phyloP scores from a whole-genome alignment of 2,888 invertebrate species.

The Hololepta plana region DNA sequence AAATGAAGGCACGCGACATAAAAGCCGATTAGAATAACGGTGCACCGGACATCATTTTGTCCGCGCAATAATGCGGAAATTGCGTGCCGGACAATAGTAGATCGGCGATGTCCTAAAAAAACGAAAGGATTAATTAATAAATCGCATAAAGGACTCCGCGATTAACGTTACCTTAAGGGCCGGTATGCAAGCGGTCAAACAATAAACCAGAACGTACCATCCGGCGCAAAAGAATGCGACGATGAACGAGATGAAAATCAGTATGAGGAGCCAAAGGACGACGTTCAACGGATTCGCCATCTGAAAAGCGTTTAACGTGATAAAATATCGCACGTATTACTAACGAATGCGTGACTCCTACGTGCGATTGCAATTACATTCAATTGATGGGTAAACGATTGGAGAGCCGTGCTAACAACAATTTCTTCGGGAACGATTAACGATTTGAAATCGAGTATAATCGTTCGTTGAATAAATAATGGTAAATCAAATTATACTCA shows the following conservation, averaged over 20 bases:
- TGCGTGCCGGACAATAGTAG: slow-evolving; percentile 47
- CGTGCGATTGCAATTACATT: no score
- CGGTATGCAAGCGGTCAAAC: slow-evolving; percentile 50
- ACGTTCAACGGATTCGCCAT: slow-evolving; percentile 50
- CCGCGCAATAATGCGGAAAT: slow-evolving; percentile 52
- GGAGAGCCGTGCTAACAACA: no score
- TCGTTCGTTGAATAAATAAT: no score
- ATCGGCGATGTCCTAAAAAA: slow-evolving; percentile 46
- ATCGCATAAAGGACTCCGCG: slow-evolving; percentile 3
- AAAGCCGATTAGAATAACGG: slow-evolving; percentile 29
- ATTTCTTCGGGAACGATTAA: no score
- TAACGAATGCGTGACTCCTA: no score
- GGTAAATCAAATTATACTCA: no score
- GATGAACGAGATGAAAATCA: slow-evolving; percentile 48
- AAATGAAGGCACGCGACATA: no score
- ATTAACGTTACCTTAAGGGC: slow-evolving; percentile 45
- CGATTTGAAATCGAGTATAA: no score
- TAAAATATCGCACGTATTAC: no score
- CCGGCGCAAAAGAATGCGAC: slow-evolving; percentile 49
- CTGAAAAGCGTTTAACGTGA: slow-evolving; percentile 18
- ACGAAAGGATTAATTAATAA: slow-evolving; percentile 9
- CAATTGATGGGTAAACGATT: no score
- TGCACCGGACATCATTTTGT: slow-evolving; percentile 47
- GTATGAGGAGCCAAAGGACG: slow-evolving; percentile 50
- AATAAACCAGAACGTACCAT: slow-evolving; percentile 47